These are phyloP conservation scores for Dendrolimus punctatus DNA, from an alignment of 1,140 invertebrate genomes.

Conservation along the genomic window DNA sequence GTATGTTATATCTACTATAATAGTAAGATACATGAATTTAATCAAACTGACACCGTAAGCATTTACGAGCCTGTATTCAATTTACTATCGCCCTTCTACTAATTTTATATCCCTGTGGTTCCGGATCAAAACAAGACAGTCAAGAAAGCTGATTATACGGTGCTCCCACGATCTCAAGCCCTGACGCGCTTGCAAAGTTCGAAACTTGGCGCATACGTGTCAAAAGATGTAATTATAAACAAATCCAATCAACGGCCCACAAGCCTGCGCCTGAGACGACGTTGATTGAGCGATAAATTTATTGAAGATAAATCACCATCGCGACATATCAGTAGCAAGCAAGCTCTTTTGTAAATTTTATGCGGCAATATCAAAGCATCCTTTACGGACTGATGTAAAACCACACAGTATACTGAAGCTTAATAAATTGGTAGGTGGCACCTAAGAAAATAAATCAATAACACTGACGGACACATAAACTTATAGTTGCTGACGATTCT, in stretches of 20 bases:
- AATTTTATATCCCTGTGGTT: slow-evolving; percentile 32
- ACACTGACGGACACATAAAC: no score
- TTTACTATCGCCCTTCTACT: slow-evolving; percentile 4
- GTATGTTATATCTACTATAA: slow-evolving; percentile 1
- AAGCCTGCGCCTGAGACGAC: slow-evolving; percentile 46
- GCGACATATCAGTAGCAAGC: slow-evolving; percentile 63
- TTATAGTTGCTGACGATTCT: no score
- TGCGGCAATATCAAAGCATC: slow-evolving; percentile 16
- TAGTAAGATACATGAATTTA: no score
- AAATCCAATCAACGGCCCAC: slow-evolving; percentile 64
- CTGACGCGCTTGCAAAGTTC: slow-evolving; percentile 53
- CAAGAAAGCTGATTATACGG: slow-evolving; percentile 68
- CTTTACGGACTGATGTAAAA: neutral
- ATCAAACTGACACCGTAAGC: no score
- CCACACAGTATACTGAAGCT: neutral
- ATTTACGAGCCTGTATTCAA: no score
- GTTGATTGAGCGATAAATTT: slow-evolving; percentile 71
- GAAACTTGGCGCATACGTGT: slow-evolving; percentile 69
- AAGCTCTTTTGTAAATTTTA: slow-evolving; percentile 38
- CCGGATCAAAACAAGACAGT: slow-evolving; percentile 58
- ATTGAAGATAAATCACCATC: slow-evolving; percentile 63
- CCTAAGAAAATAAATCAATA: no score
- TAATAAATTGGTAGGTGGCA: no score
- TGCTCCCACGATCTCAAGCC: slow-evolving; percentile 66
- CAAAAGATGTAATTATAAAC: slow-evolving; percentile 72